Evolutionary conservation across 2,888 invertebrate genomes (phyloP).

Genomic region (Tipula confusa): DNA sequence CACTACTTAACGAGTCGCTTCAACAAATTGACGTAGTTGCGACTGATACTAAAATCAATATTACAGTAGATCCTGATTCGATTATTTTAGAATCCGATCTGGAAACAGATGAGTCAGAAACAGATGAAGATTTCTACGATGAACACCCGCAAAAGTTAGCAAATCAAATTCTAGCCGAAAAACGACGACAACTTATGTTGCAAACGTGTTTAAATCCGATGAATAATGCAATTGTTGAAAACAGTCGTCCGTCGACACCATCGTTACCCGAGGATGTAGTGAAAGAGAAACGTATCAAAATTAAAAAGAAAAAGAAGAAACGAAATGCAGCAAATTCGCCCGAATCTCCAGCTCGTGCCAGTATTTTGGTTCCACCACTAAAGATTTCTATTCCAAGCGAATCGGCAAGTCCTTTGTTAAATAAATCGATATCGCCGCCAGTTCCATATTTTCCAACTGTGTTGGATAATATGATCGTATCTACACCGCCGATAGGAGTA

Average conservation of each 20-base stretch:
- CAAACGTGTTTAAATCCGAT: conserved; percentile 60
- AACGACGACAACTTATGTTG: conserved; percentile 63
- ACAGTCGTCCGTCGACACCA: conserved; percentile 63
- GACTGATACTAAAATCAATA: conserved; percentile 42
- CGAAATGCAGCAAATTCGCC: conserved; percentile 51
- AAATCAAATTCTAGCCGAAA: conserved; percentile 68
- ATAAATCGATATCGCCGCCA: conserved; percentile 4
- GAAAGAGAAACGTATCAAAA: conserved; percentile 53
- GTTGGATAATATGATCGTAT: conserved; percentile 29
- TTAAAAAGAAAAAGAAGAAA: conserved; percentile 65
- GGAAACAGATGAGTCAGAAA: conserved; percentile 78
- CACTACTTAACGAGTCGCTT: neutral
- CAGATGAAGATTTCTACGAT: conserved; percentile 85
- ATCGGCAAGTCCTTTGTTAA: neutral
- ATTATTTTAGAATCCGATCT: conserved; percentile 75
- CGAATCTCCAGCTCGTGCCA: conserved; percentile 38
- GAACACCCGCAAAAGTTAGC: conserved; percentile 72
- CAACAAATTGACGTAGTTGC: conserved; percentile 50
- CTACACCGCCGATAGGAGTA: conserved; percentile 31
- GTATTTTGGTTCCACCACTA: conserved; percentile 52
- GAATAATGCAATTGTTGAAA: conserved; percentile 58
- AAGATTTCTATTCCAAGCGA: conserved; percentile 46
- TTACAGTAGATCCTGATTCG: conserved; percentile 55
- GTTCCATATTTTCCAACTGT: neutral
- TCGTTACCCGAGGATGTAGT: conserved; percentile 51